Evolutionary conservation across 2,113 vertebrate species (phyloP).

Genomic region (Ptychochromis oligacanthus): DNA sequence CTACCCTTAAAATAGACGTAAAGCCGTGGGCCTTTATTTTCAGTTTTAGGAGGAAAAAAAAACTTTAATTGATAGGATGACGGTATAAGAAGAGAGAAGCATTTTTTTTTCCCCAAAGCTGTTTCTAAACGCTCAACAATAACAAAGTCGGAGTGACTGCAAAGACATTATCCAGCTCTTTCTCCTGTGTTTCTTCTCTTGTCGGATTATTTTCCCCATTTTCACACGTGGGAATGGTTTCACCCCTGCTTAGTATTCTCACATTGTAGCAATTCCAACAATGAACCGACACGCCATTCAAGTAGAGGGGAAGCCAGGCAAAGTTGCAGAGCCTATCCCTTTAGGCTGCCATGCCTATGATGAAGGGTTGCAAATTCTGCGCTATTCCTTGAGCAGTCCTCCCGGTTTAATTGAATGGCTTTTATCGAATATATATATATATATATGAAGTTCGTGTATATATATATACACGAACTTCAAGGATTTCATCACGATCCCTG

Average conservation of each 20-base stretch:
- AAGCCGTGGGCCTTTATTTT: conserved; percentile 11
- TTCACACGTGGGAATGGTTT: conserved; percentile 80
- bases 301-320: conserved; percentile 57
- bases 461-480: not conserved
- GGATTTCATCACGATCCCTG: not conserved
- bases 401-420: conserved; percentile 40
- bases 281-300: conserved; percentile 77
- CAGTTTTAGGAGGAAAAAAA: not conserved
- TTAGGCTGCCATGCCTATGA: conserved; percentile 39
- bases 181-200: conserved; percentile 54
- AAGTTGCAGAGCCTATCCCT: conserved; percentile 71
- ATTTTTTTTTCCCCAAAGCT: not conserved
- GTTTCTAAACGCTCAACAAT: conserved; percentile 16
- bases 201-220: conserved; percentile 64
- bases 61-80: conserved; percentile 23
- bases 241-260: conserved; percentile 77
- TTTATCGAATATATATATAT: not conserved
- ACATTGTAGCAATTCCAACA: conserved; percentile 74
- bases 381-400: conserved; percentile 28
- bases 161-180: conserved; percentile 58
- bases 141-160: conserved; percentile 53
- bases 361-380: conserved; percentile 37
- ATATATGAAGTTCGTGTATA: too few relatives aligned
- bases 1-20: not conserved
- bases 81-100: not conserved